phyloP scores from a whole-genome alignment of 1,140 invertebrate species.

The Ericerus pela region DNA sequence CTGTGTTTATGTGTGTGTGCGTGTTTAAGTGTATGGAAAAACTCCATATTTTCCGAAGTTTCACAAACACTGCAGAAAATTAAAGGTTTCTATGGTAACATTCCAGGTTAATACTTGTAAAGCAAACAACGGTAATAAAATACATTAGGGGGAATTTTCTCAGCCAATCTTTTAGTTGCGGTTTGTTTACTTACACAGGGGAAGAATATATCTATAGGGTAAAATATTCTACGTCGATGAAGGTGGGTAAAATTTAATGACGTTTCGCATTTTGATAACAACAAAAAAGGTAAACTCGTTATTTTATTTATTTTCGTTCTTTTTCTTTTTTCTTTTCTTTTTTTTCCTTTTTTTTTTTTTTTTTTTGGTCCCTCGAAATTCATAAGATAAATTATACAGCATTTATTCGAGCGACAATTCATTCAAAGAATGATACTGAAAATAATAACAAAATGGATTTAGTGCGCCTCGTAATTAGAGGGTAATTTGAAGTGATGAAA shows the following conservation, averaged over 20 bases:
- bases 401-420: too few species aligned
- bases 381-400: too few species aligned
- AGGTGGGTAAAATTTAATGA: background rate
- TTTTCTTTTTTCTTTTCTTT: background rate
- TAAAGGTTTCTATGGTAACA: conserved; percentile 5
- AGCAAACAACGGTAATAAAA: conserved; percentile 5
- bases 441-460: too few species aligned
- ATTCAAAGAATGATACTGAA: too few species aligned
- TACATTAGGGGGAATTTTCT: conserved; percentile 11
- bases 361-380: too few species aligned
- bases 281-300: background rate
- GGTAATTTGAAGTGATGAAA: too few species aligned
- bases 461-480: too few species aligned
- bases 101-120: conserved; percentile 7
- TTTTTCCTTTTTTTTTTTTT: too few species aligned
- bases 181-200: conserved; percentile 4
- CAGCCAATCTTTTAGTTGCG: conserved; percentile 7
- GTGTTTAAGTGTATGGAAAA: too few species aligned
- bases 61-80: background rate
- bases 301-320: background rate
- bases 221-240: background rate
- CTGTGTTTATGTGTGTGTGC: too few species aligned
- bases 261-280: background rate
- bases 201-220: background rate
- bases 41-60: background rate